Percentiles rank a stretch among this genome's conserved stretches.
phyloP scores from a whole-genome alignment of 2,113 vertebrate genomes.

The Laticauda laticaudata region DNA sequence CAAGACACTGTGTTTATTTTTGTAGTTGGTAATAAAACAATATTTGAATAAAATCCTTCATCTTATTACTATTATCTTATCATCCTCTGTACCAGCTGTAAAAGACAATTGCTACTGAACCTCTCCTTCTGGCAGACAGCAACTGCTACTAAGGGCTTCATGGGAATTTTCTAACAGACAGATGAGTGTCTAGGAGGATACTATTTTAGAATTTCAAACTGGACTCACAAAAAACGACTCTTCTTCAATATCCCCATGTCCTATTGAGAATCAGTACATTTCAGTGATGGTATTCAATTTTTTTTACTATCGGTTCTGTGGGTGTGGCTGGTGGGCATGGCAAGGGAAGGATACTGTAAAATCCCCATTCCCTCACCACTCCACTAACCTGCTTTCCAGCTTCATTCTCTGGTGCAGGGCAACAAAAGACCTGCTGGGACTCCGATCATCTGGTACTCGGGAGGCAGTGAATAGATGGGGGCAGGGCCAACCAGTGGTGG shows the following conservation, averaged over 20 bases:
- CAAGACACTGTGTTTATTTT: conserved; percentile 19
- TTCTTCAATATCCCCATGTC: neutral
- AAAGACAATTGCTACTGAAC: conserved; percentile 31
- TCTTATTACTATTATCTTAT: conserved; percentile 9
- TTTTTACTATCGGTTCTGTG: too few species aligned
- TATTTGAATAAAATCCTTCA: conserved; percentile 38
- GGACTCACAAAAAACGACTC: neutral
- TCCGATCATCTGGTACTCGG: too few species aligned
- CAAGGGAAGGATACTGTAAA: too few species aligned
- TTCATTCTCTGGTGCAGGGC: too few species aligned
- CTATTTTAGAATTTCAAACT: conserved; percentile 20
- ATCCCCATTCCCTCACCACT: too few species aligned
- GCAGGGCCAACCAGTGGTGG: too few species aligned
- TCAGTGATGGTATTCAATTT: too few species aligned
- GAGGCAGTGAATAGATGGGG: too few species aligned
- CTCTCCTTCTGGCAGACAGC: conserved; percentile 7
- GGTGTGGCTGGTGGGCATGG: too few species aligned
- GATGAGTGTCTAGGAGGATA: neutral
- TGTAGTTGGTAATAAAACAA: conserved; percentile 38
- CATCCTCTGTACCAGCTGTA: neutral
- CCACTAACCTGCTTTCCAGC: too few species aligned
- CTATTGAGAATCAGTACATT: neutral
- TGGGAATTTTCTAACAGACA: neutral
- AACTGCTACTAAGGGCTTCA: neutral
- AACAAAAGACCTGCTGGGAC: too few species aligned